Percentiles rank a stretch among this genome's conserved stretches.
Conservation (phyloP, 2,888 invertebrate genomes). For the Campoplex nolae region DNA sequence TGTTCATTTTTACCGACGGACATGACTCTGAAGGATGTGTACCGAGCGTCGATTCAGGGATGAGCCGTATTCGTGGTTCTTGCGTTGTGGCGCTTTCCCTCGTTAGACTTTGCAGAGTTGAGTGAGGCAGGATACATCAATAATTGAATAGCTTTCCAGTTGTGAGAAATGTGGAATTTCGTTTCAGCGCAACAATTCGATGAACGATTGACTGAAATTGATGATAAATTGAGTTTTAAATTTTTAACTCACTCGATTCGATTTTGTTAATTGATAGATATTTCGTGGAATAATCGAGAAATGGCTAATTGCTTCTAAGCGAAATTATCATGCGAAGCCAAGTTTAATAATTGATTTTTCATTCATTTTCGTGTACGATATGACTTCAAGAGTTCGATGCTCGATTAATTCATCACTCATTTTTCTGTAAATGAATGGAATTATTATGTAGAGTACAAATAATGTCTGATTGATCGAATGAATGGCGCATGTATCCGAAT, state of each 20-base stretch:
- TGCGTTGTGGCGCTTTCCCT: background rate
- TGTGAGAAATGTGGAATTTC: background rate
- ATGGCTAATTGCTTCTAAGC: too few species aligned
- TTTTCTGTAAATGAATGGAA: too few species aligned
- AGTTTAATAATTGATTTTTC: too few species aligned
- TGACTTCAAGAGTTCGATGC: background rate
- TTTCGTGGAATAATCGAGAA: too few species aligned
- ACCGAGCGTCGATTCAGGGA: background rate
- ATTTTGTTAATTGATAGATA: background rate
- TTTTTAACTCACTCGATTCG: background rate
- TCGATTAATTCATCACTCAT: background rate
- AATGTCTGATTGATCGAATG: background rate
- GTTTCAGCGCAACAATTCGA: background rate
- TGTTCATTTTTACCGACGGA: background rate
- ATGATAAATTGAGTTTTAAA: too few species aligned
- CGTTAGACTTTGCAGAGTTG: background rate
- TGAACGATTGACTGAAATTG: too few species aligned
- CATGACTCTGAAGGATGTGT: background rate
- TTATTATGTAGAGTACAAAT: background rate
- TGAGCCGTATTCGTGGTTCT: background rate
- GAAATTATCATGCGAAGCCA: too few species aligned
- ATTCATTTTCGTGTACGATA: background rate
- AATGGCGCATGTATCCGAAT: slow-evolving; percentile 13
- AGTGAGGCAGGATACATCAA: background rate
- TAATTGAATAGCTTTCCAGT: background rate